A percentile compares a stretch with the other conserved stretches of the same genome.
Evolutionary conservation across 2,888 invertebrate species (phyloP).

Genomic region (Atethmia centrago): DNA sequence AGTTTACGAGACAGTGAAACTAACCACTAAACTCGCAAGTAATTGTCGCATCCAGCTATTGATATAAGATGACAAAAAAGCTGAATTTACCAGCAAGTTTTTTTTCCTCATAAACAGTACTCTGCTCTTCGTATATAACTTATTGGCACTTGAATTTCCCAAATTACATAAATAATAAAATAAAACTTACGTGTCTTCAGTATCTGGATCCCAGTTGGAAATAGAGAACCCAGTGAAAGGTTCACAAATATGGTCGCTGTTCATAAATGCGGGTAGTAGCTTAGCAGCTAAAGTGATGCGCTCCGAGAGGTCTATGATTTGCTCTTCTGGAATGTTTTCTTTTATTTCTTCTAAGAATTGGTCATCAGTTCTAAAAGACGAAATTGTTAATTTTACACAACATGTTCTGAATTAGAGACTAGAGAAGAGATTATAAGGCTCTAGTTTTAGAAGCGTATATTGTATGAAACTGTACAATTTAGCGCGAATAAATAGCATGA

Average conservation of each 20-base stretch:
- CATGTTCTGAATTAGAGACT: not conserved
- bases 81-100: not conserved
- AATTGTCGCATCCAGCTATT: not conserved
- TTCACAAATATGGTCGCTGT: conserved; percentile 89
- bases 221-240: conserved; percentile 92
- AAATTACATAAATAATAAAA: not conserved
- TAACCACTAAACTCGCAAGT: not conserved
- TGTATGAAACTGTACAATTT: not conserved
- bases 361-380: conserved; percentile 79
- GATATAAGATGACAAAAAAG: not conserved
- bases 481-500: not conserved
- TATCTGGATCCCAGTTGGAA: conserved; percentile 90
- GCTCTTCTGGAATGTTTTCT: conserved; percentile 79
- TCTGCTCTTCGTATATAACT: not conserved
- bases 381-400: not conserved
- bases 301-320: conserved; percentile 72
- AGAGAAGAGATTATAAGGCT: not conserved
- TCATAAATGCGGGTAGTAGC: conserved; percentile 76
- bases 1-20: not conserved
- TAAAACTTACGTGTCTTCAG: conserved; percentile 82
- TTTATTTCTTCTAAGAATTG: conserved; percentile 80
- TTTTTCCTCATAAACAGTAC: not conserved
- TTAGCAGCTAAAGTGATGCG: conserved; percentile 75
- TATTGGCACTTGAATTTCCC: not conserved
- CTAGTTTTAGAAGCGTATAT: not conserved